Base-by-base conservation (phyloP, 2,888 invertebrate species). In the Tineola bisselliella region DNA sequence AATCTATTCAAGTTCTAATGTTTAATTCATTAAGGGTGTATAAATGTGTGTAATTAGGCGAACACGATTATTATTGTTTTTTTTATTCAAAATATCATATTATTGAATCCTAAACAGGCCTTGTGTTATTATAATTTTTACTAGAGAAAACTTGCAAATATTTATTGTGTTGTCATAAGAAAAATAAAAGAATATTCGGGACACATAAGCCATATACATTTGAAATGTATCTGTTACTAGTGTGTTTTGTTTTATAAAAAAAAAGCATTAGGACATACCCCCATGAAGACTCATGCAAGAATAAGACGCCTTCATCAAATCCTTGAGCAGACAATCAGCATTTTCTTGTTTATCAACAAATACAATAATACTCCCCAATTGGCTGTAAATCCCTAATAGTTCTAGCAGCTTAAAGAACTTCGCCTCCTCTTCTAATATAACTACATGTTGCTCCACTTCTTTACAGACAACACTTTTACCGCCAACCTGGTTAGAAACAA, bases 291-390 rank as follows among this genome's bases (percentile, higher is more conserved):
- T 96, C 92, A 99, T 93, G 74, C 98, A 99, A 12, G 94, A 93
- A 77, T 99, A 99, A 0, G 97, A 95, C 0, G 97, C 96, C 77
- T 94, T 97, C 94, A 99, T 95, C 1, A 99, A 89, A 70, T 98
- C 97, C 73, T 97, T 96, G 52, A 97, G 84, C 17, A 98, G 81
- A 30, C 94, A 94, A 75, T 98, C 98, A 0, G 98, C 98, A 72
- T 97, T 95, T 77, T 99, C 99, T 81, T 99, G 99, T 73, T 98
- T 98, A 75, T 99, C 99, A 10, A 99, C 99, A 79, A 99, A 99
- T 31, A 99, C 95, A 67, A 99, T 95, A 59, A 95, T 94, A 74
- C 95, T 95, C 56, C 99, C 99, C 70, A 93, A 89, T 72, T 96
- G 93, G 38, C 96, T 96, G 82, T 96, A 98, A 59, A 95, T 87